These are phyloP conservation scores for Alfaro cultratus DNA, from an alignment of 2,797 vertebrate genomes.

Conservation along the genomic window DNA sequence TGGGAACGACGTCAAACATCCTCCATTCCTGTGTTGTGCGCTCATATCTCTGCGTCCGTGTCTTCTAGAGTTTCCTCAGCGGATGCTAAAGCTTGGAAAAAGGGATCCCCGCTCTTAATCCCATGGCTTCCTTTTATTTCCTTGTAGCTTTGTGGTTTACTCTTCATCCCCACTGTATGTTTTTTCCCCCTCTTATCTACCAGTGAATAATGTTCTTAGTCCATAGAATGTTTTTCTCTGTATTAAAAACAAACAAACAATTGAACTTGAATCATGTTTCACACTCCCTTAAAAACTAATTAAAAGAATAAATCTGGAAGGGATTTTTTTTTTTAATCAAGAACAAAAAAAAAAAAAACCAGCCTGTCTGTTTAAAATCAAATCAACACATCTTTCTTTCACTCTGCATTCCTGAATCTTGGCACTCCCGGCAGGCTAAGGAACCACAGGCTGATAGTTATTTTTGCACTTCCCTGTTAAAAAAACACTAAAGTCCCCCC, in stretches of 20 bases:
- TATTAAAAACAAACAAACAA: background rate
- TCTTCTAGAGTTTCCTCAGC: slow-evolving; percentile 81
- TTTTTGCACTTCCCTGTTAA: slow-evolving; percentile 98
- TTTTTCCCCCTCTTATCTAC: background rate
- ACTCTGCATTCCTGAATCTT: slow-evolving; percentile 58
- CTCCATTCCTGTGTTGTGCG: slow-evolving; percentile 83
- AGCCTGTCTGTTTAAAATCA: slow-evolving; percentile 36
- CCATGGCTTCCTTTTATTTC: slow-evolving; percentile 57
- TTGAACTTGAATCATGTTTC: background rate
- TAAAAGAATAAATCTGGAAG: background rate
- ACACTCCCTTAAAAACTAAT: background rate
- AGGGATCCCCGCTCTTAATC: slow-evolving; percentile 66
- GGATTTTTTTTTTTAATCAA: background rate
- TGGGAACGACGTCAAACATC: slow-evolving; percentile 84
- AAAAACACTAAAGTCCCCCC: slow-evolving; percentile 81
- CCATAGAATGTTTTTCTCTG: background rate
- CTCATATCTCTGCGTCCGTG: slow-evolving; percentile 80
- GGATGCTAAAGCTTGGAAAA: slow-evolving; percentile 69
- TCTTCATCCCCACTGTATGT: background rate
- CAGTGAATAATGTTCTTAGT: background rate
- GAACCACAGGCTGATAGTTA: slow-evolving; percentile 86
- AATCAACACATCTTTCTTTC: slow-evolving; percentile 45
- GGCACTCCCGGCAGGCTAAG: slow-evolving; percentile 51
- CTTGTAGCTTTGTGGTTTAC: background rate
- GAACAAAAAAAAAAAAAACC: too few relatives aligned